Base-by-base conservation (phyloP, 1,140 invertebrate genomes). In the Bactericera cockerelli region DNA sequence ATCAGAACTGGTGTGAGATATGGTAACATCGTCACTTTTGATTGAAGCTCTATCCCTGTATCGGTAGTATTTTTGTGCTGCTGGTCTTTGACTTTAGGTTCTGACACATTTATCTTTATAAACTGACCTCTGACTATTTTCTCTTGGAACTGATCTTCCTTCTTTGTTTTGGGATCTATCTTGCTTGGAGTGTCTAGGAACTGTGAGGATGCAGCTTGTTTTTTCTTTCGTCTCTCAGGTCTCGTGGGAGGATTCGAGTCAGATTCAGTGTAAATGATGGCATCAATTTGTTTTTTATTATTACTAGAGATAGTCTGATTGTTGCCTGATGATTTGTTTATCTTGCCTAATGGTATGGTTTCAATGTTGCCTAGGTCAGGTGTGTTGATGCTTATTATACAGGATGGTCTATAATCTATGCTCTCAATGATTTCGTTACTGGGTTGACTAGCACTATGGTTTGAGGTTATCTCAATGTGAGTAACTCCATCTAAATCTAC, bases 381-480 rank as follows among this genome's bases (percentile, higher is more conserved):
- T 0, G 66, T 66, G 25, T 61, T 67, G 19, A 67, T 67, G 53
- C 66, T 67, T 26, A 67, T 66, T 25, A 67, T 67, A 56, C 64
- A 66, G 11, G 63, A 65, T 19, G 65, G 57, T 28, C 60, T 31
- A 19, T 53, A n/a, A 33, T 59, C 58, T 22, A 28, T 55, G 26
- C 42, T 49, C 22, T 49, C 42, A 19, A 49, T 49, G 8, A 49
- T 49, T n/a, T 49, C 42, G 19, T 49, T 49, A 22, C 22, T 49
- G n/a, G n/a, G 4, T 19, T 19, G n/a, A 22, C n/a, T 19, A 49
- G 42, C n/a, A 19, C n/a, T 49, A 49, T 49, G n/a, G 22, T 49
- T 49, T n/a, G 57, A 21, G 0, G 64, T 62, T 11, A 67, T 64
- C 36, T 67, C 66, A 26, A 67, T 66, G 38, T 67, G 66, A 26